These are phyloP conservation scores for Alcedo quadribrachys DNA, from an alignment of 2,797 vertebrate species.

Conservation along the genomic window DNA sequence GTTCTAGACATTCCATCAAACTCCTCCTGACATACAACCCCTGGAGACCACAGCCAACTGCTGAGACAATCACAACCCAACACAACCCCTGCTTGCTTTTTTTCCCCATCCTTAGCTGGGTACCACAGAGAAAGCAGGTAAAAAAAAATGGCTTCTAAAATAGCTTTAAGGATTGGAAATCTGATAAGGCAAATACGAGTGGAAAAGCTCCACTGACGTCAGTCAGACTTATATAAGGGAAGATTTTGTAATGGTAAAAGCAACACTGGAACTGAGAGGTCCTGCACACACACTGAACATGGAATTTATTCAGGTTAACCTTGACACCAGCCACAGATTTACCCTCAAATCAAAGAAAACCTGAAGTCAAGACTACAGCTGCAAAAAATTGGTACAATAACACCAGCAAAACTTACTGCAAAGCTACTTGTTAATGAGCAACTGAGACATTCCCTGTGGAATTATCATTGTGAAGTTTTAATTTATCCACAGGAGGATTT, in stretches of 20 bases:
- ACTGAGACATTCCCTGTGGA: background rate
- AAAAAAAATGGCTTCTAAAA: slow-evolving; percentile 37
- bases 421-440: background rate
- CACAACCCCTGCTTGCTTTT: background rate
- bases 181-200: slow-evolving; percentile 64
- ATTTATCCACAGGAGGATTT: background rate
- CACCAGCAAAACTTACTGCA: background rate
- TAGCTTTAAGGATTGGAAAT: slow-evolving; percentile 67
- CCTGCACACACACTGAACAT: slow-evolving; percentile 9
- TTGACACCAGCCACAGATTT: slow-evolving; percentile 30
- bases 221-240: slow-evolving; percentile 60
- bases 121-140: background rate
- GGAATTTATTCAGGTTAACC: slow-evolving; percentile 54
- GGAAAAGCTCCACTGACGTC: slow-evolving; percentile 67
- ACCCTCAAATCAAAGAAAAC: slow-evolving; percentile 31
- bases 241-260: slow-evolving; percentile 63
- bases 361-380: background rate
- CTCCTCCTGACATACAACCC: background rate
- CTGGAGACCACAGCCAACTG: background rate
- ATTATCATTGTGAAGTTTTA: background rate
- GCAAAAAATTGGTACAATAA: background rate
- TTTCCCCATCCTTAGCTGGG: background rate
- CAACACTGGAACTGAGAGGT: slow-evolving; percentile 39
- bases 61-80: background rate
- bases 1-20: background rate